Base-by-base conservation (phyloP, 2,888 invertebrate genomes). In the Gari tellinella region DNA sequence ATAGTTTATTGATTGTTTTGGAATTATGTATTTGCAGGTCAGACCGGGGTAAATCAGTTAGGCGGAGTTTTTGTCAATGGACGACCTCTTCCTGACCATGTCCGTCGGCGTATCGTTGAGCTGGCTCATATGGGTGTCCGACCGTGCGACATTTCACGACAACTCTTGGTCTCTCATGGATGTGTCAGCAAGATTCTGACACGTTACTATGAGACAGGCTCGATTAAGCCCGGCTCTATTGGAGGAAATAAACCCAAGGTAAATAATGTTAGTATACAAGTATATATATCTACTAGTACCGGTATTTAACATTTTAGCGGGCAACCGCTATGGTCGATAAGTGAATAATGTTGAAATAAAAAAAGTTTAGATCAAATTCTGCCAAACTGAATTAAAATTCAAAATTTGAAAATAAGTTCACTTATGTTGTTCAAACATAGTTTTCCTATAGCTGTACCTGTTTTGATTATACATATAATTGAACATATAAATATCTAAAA, bases 41-140 rank as follows among this genome's bases (percentile, higher is more conserved):
- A 98, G 94, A 97, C 97, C 48, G 98, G 98, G 82, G 97, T 99
- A 49, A 99, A 99, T 93, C 98, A 99, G 93, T 94, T 99, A 84
- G 98, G 98, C 56, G 98, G 98, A 46, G 97, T 98, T 67, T 98
- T 99, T 92, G 98, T 99, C 14, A 99, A 99, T 92, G 99, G 99
- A 0, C 95, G 98, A n/a, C 98, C 98, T 2, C 94, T 99, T 68
- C 98, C 99, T 2, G 97, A 98, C 91, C 97, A 97, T 88, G 97
- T 98, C 19, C 94, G 98, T 72, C 95, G 97, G 79, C 94, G 97
- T 78, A 99, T 99, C 83, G 98, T 99, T 0, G 98, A 98, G 91
- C 94, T 99, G 89, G 98, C 98, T 26, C 94, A 98, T 88, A 95
- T 97, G 93, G 98, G 98, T 0, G 98, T 99, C 0, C 93, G 98